phyloP scores from a whole-genome alignment of 2,797 vertebrate species.

The Heliangelus exortis region DNA sequence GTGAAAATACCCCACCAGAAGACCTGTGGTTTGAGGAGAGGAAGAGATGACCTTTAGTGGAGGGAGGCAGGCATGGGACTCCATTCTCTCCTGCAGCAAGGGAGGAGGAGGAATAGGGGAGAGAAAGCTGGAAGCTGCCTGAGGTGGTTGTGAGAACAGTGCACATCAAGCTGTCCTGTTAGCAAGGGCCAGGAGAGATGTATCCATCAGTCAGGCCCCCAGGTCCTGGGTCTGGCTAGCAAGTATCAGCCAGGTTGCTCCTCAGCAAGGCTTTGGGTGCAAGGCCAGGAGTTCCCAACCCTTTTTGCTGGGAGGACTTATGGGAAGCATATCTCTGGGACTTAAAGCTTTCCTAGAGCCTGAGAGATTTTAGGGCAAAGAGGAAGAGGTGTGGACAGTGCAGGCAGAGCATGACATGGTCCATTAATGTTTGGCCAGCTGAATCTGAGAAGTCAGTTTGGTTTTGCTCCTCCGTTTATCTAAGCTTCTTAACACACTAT shows the following conservation, averaged over 20 bases:
- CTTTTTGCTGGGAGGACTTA: not conserved
- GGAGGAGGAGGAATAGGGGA: not conserved
- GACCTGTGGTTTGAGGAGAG: not conserved
- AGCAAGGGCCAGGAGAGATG: not conserved
- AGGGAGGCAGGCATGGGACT: not conserved
- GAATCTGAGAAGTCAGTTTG: not conserved
- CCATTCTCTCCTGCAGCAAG: not conserved
- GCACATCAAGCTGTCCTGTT: accelerated
- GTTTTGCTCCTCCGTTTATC: not conserved
- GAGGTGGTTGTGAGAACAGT: not conserved
- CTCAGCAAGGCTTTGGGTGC: not conserved
- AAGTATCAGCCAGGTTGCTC: not conserved
- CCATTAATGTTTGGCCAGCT: not conserved
- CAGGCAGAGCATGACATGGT: not conserved
- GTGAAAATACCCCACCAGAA: not conserved
- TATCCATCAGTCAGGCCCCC: accelerated
- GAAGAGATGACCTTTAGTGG: not conserved
- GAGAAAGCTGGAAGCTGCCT: not conserved
- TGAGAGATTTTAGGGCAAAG: not conserved
- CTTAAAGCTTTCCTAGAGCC: not conserved
- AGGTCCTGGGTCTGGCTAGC: not conserved
- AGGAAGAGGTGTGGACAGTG: not conserved
- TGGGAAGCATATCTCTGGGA: not conserved
- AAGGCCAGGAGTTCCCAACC: not conserved
- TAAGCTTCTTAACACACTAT: not conserved